Evolutionary conservation across 2,113 vertebrate genomes (phyloP), one percentile per base, ranked within the genome.

Genomic region (Hymenochirus boettgeri): DNA sequence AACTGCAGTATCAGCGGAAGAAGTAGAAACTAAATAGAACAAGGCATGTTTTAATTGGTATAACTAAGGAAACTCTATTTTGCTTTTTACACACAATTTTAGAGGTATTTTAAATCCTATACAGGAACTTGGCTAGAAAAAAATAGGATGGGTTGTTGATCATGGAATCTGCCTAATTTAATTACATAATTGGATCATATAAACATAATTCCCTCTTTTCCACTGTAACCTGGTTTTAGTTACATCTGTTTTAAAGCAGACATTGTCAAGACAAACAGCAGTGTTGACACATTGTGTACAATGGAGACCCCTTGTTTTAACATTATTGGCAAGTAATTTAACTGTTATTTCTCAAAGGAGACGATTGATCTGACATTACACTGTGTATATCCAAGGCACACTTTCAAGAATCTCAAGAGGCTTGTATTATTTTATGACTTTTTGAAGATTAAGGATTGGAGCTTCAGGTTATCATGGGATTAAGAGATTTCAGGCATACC

Each of bases 381-480:
- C 18, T 66, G 46, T 46, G 51, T 66, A 33, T 42, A 52, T 31
- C 29, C 64, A 66, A 39, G 22, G 46, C 46, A 50, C 46, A 58
- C 57, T 66, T 66, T 37, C 64, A 9, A 23, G 54, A 46, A 65
- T 65, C 63, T 65, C 53, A 65, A 65, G 63, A 50, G 54, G 45
- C 23, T 55, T 55, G 50, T 55, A 50, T 53, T 53, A 10, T n/a
- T 22, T 55, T 65, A 26, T 26, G 29, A 23, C 37, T 64, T 65
- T 57, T 57, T 57, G 52, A 65, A 65, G 54, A 65, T 65, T 65
- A 65, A 57, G 54, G 22, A 45, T 29, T 51, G 54, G 48, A 54
- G 63, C 63, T 65, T 57, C 15, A 65, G 63, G 63, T 65, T 65
- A 65, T 65, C 63, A 65, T 65, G 39, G 48, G 63, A 55, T 65